These are phyloP conservation scores for Tursiops truncatus DNA, from an alignment of 2,113 vertebrate species.

Conservation along the genomic window DNA sequence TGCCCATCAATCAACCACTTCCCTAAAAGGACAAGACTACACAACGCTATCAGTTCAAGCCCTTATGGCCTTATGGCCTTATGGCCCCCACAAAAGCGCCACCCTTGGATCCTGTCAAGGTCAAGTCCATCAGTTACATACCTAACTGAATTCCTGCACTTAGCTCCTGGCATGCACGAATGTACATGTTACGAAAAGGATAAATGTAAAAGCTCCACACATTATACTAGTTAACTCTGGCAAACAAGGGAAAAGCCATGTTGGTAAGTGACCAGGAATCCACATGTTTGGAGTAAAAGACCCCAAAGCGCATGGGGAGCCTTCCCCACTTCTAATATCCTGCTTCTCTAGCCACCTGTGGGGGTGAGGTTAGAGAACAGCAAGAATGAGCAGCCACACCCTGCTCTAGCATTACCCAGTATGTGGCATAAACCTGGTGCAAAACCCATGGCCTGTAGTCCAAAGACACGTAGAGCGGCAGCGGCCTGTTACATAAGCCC, in stretches of 20 bases:
- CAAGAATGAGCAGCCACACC: conserved; percentile 28
- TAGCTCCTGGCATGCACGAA: background rate
- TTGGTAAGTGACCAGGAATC: background rate
- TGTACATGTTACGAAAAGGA: background rate
- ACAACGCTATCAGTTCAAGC: background rate
- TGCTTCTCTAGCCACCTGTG: background rate
- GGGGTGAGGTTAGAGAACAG: background rate
- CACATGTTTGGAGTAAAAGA: background rate
- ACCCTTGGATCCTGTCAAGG: background rate
- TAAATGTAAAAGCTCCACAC: background rate
- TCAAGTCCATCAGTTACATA: background rate
- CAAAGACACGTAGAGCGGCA: background rate
- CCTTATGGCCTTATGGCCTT: background rate
- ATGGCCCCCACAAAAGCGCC: background rate
- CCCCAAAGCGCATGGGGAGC: background rate
- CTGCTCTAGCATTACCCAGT: background rate
- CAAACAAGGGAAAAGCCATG: background rate
- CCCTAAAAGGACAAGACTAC: background rate
- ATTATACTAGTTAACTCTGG: background rate
- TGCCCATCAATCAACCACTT: background rate
- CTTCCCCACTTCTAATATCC: conserved; percentile 1
- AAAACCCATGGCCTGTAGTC: conserved; percentile 38
- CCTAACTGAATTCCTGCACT: background rate
- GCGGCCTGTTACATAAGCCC: conserved; percentile 58
- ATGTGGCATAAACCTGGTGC: conserved; percentile 59